phyloP scores from a whole-genome alignment of 2,888 invertebrate genomes.

The Nephrotoma appendiculata region DNA sequence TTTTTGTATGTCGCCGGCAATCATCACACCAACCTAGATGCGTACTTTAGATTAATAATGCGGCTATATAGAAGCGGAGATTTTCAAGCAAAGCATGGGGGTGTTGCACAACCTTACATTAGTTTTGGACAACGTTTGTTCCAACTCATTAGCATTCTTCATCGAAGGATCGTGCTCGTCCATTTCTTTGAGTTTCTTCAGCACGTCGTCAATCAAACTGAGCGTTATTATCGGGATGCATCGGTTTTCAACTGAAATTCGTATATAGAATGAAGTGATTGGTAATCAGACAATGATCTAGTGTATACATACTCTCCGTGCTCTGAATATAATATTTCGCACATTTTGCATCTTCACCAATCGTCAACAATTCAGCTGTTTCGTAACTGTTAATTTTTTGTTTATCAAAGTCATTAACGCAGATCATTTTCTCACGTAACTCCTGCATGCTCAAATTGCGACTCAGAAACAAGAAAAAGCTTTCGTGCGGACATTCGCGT shows the following conservation, averaged over 20 bases:
- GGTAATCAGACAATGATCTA: not conserved
- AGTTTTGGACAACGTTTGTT: not conserved
- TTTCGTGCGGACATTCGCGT: constrained; percentile 48
- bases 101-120: not conserved
- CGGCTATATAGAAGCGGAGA: not conserved
- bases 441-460: not conserved
- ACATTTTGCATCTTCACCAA: not conserved
- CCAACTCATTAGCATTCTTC: not conserved
- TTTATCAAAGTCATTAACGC: not conserved
- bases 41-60: not conserved
- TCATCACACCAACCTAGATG: constrained; percentile 51
- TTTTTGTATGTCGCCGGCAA: constrained; percentile 61
- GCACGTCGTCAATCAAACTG: not conserved
- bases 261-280: not conserved
- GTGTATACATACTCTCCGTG: not conserved
- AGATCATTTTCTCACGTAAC: not conserved
- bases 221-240: not conserved
- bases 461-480: constrained; percentile 30
- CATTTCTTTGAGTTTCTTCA: not conserved
- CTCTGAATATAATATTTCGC: not conserved
- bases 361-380: not conserved
- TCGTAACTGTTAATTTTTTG: not conserved
- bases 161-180: not conserved
- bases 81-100: not conserved
- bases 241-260: not conserved